Evolutionary conservation across 2,888 invertebrate genomes (phyloP).

Genomic region (Myopa tessellatipennis): DNA sequence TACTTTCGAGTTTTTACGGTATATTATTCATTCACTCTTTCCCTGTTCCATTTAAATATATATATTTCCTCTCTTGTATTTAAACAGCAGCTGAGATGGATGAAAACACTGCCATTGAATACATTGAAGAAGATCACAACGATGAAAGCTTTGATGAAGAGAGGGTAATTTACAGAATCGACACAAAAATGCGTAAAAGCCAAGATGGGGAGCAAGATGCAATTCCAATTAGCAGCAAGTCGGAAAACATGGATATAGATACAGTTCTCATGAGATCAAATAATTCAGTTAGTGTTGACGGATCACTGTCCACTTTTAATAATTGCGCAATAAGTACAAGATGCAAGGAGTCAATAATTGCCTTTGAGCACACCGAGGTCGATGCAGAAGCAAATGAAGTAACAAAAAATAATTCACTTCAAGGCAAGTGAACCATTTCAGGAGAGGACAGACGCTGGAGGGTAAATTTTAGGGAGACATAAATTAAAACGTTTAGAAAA

Average conservation of each 20-base stretch:
- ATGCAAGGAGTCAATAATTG: background rate
- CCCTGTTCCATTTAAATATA: background rate
- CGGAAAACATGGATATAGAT: background rate
- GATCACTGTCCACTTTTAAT: background rate
- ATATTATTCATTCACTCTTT: background rate
- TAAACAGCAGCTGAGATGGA: conserved; percentile 52
- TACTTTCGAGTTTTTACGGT: too few species aligned
- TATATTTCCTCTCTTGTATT: background rate
- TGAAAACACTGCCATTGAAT: conserved; percentile 59
- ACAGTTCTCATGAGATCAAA: conserved; percentile 22
- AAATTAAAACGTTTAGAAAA: background rate
- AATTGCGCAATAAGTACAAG: background rate
- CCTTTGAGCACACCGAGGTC: background rate
- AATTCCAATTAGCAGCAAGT: background rate
- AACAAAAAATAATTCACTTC: background rate
- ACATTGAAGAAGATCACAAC: conserved; percentile 56
- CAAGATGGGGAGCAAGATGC: conserved; percentile 4
- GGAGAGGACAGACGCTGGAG: too few species aligned
- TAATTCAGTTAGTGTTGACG: background rate
- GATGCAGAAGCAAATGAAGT: background rate
- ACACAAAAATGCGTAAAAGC: background rate
- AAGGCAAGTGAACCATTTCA: background rate
- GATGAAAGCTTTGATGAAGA: conserved; percentile 18
- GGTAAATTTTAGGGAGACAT: background rate
- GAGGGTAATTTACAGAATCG: background rate